phyloP scores from a whole-genome alignment of 2,113 vertebrate genomes.

The Bucco capensis region DNA sequence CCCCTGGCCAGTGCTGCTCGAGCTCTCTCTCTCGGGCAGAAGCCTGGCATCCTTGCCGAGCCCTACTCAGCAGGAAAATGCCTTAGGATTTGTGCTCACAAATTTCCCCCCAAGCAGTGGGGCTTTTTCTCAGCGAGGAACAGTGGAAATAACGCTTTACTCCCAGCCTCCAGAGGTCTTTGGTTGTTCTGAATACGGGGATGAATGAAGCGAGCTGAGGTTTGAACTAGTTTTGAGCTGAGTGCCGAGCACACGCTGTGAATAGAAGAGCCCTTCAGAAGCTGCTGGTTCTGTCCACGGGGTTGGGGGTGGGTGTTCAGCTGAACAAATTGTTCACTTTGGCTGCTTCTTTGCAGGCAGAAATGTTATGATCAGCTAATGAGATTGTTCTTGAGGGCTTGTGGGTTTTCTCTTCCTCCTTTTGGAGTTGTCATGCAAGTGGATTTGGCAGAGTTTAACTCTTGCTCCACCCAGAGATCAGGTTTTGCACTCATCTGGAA shows the following conservation, averaged over 20 bases:
- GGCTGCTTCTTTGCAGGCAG: constrained; percentile 34
- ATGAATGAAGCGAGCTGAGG: neutral
- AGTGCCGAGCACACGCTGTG: neutral
- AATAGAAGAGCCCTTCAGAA: constrained; percentile 14
- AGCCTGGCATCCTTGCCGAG: neutral
- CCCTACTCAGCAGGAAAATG: neutral
- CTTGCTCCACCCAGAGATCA: neutral
- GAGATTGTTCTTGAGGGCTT: neutral
- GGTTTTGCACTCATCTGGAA: neutral
- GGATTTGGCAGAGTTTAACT: neutral
- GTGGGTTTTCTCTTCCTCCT: constrained; percentile 15
- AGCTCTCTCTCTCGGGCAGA: neutral
- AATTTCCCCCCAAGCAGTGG: neutral
- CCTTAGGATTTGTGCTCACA: neutral
- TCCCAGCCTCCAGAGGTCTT: neutral
- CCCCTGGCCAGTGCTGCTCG: accelerated
- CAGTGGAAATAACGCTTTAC: neutral
- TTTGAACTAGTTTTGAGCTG: neutral
- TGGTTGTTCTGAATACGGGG: accelerated
- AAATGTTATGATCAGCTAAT: neutral
- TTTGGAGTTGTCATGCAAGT: neutral
- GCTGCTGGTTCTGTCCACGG: neutral
- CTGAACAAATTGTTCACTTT: constrained; percentile 56
- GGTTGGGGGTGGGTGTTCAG: neutral
- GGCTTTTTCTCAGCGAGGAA: neutral